phyloP scores from a whole-genome alignment of 2,797 vertebrate genomes.

The Peromyscus nudipes region DNA sequence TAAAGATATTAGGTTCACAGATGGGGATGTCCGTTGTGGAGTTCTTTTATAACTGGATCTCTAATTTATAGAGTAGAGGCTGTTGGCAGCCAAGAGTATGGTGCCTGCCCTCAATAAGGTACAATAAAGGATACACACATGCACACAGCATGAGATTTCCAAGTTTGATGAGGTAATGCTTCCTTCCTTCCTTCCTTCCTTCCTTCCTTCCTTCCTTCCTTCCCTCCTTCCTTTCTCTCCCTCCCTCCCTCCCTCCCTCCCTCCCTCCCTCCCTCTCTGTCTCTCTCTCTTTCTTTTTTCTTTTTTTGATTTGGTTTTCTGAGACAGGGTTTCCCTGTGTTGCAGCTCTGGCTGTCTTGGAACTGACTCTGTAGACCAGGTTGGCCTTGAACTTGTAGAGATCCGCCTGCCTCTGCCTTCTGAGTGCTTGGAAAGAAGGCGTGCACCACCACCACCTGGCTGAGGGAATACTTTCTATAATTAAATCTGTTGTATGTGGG shows the following conservation, averaged over 20 bases:
- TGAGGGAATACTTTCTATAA: not conserved
- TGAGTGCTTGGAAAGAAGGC: not conserved
- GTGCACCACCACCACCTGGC: not conserved
- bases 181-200: not conserved
- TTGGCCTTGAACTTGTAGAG: not conserved
- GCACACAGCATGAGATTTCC: not conserved
- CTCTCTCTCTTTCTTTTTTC: too few species aligned
- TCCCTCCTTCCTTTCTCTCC: too few species aligned
- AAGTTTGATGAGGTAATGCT: not conserved
- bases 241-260: too few species aligned
- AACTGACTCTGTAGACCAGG: not conserved
- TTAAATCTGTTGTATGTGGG: conserved; percentile 10
- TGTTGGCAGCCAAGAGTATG: not conserved
- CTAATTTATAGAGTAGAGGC: not conserved
- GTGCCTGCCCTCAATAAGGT: not conserved
- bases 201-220: too few species aligned
- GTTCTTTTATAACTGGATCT: not conserved
- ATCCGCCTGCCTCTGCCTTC: not conserved
- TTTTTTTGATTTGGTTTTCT: not conserved
- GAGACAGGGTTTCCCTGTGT: not conserved
- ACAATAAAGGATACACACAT: not conserved
- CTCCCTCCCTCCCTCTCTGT: too few species aligned
- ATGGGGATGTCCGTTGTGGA: not conserved
- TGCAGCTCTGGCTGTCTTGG: not conserved
- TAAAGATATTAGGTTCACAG: not conserved